A percentile compares a stretch with the other conserved stretches of the same genome.
phyloP scores from a whole-genome alignment of 1,140 invertebrate species.

The Bombus picipes region DNA sequence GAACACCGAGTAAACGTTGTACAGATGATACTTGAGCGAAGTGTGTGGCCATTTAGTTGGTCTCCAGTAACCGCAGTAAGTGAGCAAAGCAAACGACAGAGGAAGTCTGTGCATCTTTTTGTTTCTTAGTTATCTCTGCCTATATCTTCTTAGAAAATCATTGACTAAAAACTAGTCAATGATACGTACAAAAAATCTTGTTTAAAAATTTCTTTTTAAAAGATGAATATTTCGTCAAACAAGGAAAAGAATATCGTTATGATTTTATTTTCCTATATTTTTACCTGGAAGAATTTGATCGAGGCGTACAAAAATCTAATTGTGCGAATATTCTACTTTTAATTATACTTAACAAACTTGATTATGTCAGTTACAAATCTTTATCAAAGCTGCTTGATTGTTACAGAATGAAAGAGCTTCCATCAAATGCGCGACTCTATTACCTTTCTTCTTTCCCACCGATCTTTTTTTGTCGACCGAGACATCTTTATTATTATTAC shows the following conservation, averaged over 20 bases:
- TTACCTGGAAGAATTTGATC: not conserved
- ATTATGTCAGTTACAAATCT: not conserved
- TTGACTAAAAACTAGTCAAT: not conserved
- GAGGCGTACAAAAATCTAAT: not conserved
- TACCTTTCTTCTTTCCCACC: not conserved
- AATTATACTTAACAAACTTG: not conserved
- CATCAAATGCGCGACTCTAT: not conserved
- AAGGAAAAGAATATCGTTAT: not conserved
- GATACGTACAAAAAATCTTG: not conserved
- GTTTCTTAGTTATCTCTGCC: not conserved
- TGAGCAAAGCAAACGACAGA: constrained; percentile 50
- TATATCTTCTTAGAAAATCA: not conserved
- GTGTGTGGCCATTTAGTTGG: constrained; percentile 34
- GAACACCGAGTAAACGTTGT: constrained; percentile 41
- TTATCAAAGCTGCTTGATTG: not conserved
- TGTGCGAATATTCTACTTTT: not conserved
- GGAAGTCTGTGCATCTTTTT: constrained; percentile 53
- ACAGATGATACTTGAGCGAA: constrained; percentile 38
- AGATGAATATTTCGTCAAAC: not conserved
- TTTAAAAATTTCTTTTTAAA: not conserved
- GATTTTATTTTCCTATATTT: not conserved
- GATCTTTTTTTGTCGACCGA: not conserved
- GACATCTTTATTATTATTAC: not conserved
- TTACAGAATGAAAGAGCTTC: not conserved
- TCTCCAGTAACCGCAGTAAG: constrained; percentile 54